Conservation (phyloP, 1,140 invertebrate genomes). For the Drosophila prosaltans region DNA sequence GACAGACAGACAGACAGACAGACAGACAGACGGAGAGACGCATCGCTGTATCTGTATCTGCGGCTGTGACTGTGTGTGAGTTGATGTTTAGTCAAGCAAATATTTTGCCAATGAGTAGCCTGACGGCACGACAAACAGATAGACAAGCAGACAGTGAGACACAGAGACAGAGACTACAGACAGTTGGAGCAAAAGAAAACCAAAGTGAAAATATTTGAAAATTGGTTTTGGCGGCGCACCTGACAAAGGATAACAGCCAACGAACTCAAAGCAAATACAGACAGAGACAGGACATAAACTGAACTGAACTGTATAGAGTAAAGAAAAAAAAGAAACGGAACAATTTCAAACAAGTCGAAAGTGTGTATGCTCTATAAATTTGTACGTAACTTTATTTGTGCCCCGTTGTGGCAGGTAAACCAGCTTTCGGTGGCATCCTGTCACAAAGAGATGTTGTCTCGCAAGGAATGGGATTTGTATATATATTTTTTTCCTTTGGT, state of each 20-base stretch:
- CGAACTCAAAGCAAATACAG: constrained; percentile 46
- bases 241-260: constrained; percentile 76
- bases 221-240: constrained; percentile 80
- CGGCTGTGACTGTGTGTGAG: constrained; percentile 30
- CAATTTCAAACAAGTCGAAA: constrained; percentile 25
- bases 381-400: neutral
- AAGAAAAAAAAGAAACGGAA: neutral
- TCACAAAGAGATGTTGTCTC: constrained; percentile 32
- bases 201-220: constrained; percentile 82
- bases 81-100: constrained; percentile 71
- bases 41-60: constrained; percentile 21
- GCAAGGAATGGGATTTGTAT: constrained; percentile 34
- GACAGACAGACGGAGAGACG: neutral
- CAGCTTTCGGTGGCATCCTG: constrained; percentile 39
- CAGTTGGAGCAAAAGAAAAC: constrained; percentile 33
- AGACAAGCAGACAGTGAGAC: constrained; percentile 7
- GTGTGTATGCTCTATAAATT: constrained; percentile 34
- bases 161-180: constrained; percentile 18
- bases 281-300: constrained; percentile 11
- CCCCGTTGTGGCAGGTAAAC: neutral
- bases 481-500: constrained; percentile 34
- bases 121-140: constrained; percentile 39
- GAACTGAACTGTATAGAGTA: neutral
- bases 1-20: constrained; percentile 35
- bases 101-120: constrained; percentile 70